A percentile compares a stretch with the other conserved stretches of the same genome.
phyloP scores from a whole-genome alignment of 2,797 vertebrate species.

The Sebastes kiyomatsui region DNA sequence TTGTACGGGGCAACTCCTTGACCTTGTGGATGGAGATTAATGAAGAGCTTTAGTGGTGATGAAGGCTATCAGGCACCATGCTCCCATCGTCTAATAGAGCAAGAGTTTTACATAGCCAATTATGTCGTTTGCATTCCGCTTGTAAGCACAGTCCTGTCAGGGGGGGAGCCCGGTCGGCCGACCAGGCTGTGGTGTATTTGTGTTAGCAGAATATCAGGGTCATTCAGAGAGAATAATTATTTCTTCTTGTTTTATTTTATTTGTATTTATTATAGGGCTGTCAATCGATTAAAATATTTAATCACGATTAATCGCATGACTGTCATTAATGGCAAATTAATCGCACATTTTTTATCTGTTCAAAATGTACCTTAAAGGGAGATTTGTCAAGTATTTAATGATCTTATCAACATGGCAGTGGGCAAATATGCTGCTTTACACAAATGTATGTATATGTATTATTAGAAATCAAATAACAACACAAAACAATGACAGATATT shows the following conservation, averaged over 20 bases:
- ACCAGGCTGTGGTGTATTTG: constrained; percentile 24
- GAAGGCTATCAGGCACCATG: constrained; percentile 75
- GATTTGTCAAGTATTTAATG: too few species aligned
- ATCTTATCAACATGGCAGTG: too few species aligned
- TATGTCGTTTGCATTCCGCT: constrained; percentile 71
- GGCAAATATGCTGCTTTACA: too few species aligned
- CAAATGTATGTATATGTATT: too few species aligned
- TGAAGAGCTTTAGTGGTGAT: constrained; percentile 77
- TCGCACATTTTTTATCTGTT: too few species aligned
- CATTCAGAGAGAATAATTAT: constrained; percentile 5
- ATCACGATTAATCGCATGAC: too few species aligned
- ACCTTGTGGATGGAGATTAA: constrained; percentile 83
- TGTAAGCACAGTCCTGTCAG: constrained; percentile 64
- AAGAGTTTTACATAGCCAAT: constrained; percentile 76
- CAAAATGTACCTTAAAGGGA: too few species aligned
- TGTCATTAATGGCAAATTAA: too few species aligned
- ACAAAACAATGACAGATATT: too few species aligned
- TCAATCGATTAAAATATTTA: too few species aligned
- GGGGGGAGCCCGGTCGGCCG: neutral
- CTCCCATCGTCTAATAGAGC: constrained; percentile 70
- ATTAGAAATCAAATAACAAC: too few species aligned
- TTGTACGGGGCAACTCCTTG: constrained; percentile 72
- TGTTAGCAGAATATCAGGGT: constrained; percentile 33
- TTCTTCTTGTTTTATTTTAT: neutral
- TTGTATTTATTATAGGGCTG: neutral